A percentile compares a stretch with the other conserved stretches of the same genome.
Evolutionary conservation across 2,888 invertebrate genomes (phyloP).

Genomic region (Invenusta paracnida): DNA sequence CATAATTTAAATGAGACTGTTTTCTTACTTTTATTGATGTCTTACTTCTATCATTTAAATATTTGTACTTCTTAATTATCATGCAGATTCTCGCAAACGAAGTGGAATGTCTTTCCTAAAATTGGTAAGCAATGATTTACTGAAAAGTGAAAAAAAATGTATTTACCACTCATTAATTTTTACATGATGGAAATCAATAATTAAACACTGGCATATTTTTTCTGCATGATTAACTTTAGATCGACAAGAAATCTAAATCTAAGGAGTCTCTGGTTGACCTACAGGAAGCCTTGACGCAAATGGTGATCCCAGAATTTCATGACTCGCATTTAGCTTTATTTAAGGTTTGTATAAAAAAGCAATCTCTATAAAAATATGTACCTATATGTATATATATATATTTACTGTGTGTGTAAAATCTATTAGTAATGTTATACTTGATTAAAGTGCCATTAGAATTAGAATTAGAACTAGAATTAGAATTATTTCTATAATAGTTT

Average conservation of each 20-base stretch:
- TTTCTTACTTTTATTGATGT: too few species aligned
- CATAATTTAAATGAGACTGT: too few species aligned
- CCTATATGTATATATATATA: background rate
- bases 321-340: conserved; percentile 64
- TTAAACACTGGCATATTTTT: conserved; percentile 9
- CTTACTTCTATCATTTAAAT: too few species aligned
- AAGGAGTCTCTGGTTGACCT: conserved; percentile 61
- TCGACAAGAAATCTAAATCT: conserved; percentile 63
- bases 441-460: too few species aligned
- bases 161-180: too few species aligned
- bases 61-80: background rate
- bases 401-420: background rate
- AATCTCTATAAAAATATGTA: too few species aligned
- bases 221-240: conserved; percentile 7
- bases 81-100: conserved; percentile 59
- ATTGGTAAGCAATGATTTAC: conserved; percentile 55
- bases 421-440: background rate
- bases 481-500: too few species aligned
- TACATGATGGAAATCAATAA: background rate
- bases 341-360: conserved; percentile 62
- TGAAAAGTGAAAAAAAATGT: background rate
- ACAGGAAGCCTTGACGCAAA: conserved; percentile 62
- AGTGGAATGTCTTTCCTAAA: conserved; percentile 62
- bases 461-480: too few species aligned
- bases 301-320: conserved; percentile 64